These are phyloP conservation scores for Noturus placidus DNA, from an alignment of 2,113 vertebrate genomes.

Conservation along the genomic window DNA sequence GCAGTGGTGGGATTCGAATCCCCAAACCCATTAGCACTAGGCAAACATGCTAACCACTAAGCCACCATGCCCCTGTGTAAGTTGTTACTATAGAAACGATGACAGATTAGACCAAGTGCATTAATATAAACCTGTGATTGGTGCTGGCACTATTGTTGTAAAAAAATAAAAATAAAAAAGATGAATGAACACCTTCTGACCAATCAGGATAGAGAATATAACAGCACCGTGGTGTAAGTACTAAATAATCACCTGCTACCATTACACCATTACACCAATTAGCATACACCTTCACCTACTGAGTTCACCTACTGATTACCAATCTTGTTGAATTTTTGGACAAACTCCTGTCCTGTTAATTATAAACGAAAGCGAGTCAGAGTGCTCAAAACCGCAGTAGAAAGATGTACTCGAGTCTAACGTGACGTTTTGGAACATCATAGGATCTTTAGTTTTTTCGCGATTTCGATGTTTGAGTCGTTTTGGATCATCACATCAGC, in stretches of 20 bases:
- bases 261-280: neutral
- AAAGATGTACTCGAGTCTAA: neutral
- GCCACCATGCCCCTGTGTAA: too few relatives aligned
- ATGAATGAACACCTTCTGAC: neutral
- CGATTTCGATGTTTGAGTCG: neutral
- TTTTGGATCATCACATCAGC: constrained; percentile 11
- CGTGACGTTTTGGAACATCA: neutral
- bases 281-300: neutral
- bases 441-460: neutral
- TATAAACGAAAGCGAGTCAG: neutral
- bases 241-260: neutral
- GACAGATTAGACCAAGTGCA: neutral
- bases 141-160: neutral
- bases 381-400: neutral
- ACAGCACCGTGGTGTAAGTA: neutral
- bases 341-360: neutral
- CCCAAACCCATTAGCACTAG: too few relatives aligned
- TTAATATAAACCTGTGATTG: neutral
- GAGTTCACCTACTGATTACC: too few relatives aligned
- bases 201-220: neutral
- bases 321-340: too few relatives aligned
- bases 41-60: too few relatives aligned
- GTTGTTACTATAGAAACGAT: neutral
- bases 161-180: neutral
- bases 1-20: too few relatives aligned